Evolutionary conservation across 2,113 vertebrate species (phyloP).

Genomic region (Sprattus sprattus): DNA sequence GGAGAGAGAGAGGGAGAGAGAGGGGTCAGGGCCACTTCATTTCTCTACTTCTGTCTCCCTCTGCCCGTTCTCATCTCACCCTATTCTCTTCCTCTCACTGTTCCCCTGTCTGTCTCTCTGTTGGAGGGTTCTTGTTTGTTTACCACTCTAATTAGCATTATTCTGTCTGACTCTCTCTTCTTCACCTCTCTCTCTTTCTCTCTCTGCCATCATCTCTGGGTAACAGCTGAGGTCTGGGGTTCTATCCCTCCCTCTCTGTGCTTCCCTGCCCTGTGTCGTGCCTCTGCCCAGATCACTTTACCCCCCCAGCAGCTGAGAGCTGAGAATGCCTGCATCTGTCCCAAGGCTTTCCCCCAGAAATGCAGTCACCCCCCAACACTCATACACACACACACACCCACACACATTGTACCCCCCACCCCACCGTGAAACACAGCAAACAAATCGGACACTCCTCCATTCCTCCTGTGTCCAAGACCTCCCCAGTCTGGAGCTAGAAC

Average conservation of each 20-base stretch:
- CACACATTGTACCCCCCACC: background rate
- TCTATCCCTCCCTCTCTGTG: constrained; percentile 37
- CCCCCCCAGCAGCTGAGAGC: constrained; percentile 59
- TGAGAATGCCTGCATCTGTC: constrained; percentile 60
- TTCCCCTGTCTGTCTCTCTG: constrained; percentile 36
- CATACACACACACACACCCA: background rate
- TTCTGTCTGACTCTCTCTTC: background rate
- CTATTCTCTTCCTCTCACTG: constrained; percentile 2
- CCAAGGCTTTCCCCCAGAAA: constrained; percentile 21
- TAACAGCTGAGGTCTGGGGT: constrained; percentile 53
- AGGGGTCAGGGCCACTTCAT: constrained; percentile 8
- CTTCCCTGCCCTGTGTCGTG: background rate
- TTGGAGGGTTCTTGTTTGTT: background rate
- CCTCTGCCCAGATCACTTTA: background rate
- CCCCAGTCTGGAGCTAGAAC: background rate
- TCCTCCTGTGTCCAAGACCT: background rate
- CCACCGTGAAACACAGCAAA: background rate
- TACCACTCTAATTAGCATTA: background rate
- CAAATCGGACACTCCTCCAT: background rate
- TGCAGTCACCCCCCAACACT: background rate
- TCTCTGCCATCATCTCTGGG: constrained; percentile 56
- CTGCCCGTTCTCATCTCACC: background rate
- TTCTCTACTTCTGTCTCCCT: constrained; percentile 30
- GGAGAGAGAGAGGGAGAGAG: background rate
- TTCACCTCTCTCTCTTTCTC: constrained; percentile 32